Percentiles rank a stretch among this genome's conserved stretches.
Conservation (phyloP, 35 echinoderm and acorn worm species). For the Apostichopus japonicus region DNA sequence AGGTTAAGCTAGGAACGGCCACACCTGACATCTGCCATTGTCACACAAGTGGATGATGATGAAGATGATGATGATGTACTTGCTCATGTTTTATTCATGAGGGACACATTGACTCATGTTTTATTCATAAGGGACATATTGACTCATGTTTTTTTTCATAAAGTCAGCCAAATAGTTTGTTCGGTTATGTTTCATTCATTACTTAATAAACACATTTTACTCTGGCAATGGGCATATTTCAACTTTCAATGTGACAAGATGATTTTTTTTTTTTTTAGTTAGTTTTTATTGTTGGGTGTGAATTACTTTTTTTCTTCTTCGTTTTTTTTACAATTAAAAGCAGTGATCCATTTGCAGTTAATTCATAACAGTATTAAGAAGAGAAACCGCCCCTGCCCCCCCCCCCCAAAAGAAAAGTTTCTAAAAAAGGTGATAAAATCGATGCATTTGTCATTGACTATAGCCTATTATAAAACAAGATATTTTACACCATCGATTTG, state of each 20-base stretch:
- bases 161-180: neutral
- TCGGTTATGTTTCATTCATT: neutral
- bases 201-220: conserved; percentile 31
- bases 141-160: conserved; percentile 47
- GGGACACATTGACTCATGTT: conserved; percentile 30
- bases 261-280: neutral
- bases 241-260: conserved; percentile 49
- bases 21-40: conserved; percentile 35
- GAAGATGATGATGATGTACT: neutral
- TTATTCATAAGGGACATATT: conserved; percentile 38
- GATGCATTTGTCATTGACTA: neutral
- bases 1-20: neutral
- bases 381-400: too few species aligned
- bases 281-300: neutral
- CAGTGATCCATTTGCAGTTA: neutral
- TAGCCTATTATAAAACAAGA: neutral
- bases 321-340: neutral
- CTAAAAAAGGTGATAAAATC: neutral
- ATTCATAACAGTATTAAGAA: neutral
- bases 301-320: neutral
- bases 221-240: neutral
- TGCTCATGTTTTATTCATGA: conserved; percentile 30
- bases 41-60: neutral
- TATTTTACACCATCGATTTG: too few species aligned
- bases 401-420: neutral